phyloP scores from a whole-genome alignment of 2,888 invertebrate species.

The Drosophila buzzatii region DNA sequence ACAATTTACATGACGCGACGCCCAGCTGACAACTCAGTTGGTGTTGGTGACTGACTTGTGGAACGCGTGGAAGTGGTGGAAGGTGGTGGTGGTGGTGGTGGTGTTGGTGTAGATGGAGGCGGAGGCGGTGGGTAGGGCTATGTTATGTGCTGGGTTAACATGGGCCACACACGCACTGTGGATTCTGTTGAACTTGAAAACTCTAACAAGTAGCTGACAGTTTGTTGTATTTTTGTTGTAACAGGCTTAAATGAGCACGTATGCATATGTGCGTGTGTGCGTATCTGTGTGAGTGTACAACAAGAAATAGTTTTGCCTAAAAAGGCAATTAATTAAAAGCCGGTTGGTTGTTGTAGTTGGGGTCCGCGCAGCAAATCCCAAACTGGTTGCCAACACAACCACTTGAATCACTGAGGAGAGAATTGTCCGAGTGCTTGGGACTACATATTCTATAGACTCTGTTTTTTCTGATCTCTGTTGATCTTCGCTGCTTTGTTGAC shows the following conservation, averaged over 20 bases:
- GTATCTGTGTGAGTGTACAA: constrained; percentile 32
- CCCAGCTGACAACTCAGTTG: constrained; percentile 28
- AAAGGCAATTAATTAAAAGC: constrained; percentile 83
- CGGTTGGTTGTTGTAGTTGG: constrained; percentile 56
- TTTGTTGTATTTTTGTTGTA: constrained; percentile 35
- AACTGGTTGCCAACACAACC: constrained; percentile 62
- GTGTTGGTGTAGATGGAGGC: neutral
- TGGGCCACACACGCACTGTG: constrained; percentile 66
- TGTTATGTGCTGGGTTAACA: constrained; percentile 28
- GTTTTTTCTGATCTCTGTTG: constrained; percentile 40
- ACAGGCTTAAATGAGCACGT: constrained; percentile 51
- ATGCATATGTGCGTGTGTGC: constrained; percentile 6
- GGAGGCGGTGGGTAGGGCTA: neutral
- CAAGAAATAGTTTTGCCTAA: constrained; percentile 80
- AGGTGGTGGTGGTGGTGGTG: neutral
- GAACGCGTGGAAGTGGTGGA: neutral
- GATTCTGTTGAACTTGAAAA: constrained; percentile 77
- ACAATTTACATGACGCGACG: constrained; percentile 56
- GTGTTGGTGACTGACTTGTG: neutral
- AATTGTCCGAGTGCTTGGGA: constrained; percentile 34
- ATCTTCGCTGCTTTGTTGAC: constrained; percentile 56
- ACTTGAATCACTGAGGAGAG: constrained; percentile 27
- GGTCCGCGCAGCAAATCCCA: constrained; percentile 39
- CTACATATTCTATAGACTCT: constrained; percentile 44
- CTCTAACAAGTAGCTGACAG: constrained; percentile 46